Evolutionary conservation across 2,888 invertebrate species (phyloP), one percentile per base, ranked within the genome.

Genomic region (Encarsia formosa): DNA sequence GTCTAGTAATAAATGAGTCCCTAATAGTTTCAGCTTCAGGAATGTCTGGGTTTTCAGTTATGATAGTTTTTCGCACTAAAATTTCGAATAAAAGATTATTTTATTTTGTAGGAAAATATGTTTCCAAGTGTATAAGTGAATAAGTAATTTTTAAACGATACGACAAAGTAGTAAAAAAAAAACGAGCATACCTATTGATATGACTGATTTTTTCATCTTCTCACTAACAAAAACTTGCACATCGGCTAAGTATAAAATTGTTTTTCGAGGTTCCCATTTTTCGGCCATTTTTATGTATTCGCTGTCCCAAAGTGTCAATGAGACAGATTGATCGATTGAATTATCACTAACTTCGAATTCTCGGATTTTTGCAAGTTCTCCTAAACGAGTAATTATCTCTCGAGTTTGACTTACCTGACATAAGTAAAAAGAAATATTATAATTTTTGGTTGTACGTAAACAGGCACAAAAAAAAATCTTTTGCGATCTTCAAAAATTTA

Each of bases 31-130:
- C 76, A 0, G 83, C 80, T 64, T 89, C 84, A 0, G 79, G 73
- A 2, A 83, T 80, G 53, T 81, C 75, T 0, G 89, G 89, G 74
- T 89, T 83, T 66, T 87, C 88, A 3, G 86, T 88, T 54, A 90
- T 74, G 19, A 91, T 76, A 4, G 82, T 83, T 55, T 69, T 71
- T 29, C 65, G 63, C 5, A 57, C 72, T 71, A 47, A 5, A 59
- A 60, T 13, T 8, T 29, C 13, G 13, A 29, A 29, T n/a, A n/a
- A n/a, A n/a, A n/a, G n/a, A n/a, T n/a, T n/a, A n/a, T 29, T 29
- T 29, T 8, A 9, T 9, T 29, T 13, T 9, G 29, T 29, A 9
- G 29, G 13, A 29, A 29, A 29, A 29, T 29, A 29, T 29, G n/a
- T n/a, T n/a, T n/a, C n/a, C n/a, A n/a, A n/a, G n/a, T n/a, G n/a